phyloP scores from a whole-genome alignment of 2,113 vertebrate species.

The Abramis brama region DNA sequence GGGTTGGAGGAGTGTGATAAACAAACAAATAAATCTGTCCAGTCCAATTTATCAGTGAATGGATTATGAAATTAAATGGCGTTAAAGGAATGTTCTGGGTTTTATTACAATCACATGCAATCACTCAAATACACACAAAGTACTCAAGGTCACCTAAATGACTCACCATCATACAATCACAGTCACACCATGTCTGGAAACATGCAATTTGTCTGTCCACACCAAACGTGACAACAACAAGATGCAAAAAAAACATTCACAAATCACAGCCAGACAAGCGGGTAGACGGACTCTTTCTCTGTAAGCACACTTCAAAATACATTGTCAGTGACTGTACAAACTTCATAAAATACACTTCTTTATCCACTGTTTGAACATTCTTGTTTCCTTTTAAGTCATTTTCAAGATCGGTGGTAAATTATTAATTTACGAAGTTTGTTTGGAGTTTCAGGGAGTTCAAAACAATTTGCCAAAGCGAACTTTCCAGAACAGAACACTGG shows the following conservation, averaged over 20 bases:
- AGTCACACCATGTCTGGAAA: background rate
- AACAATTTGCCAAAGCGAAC: background rate
- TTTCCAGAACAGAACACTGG: background rate
- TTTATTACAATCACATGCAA: background rate
- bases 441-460: background rate
- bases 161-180: background rate
- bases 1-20: background rate
- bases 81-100: background rate
- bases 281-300: background rate
- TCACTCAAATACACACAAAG: background rate
- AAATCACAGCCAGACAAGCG: background rate
- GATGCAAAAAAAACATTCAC: background rate
- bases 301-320: background rate
- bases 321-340: background rate
- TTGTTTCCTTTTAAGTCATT: background rate
- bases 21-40: slow-evolving; percentile 15
- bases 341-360: background rate
- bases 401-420: background rate
- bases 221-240: background rate
- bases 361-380: background rate
- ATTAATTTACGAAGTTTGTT: background rate
- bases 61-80: background rate
- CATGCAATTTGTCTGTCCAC: background rate
- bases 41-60: background rate
- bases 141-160: background rate